These are phyloP conservation scores for Poeciliopsis presidionis DNA, from an alignment of 2,797 vertebrate genomes.

Conservation along the genomic window DNA sequence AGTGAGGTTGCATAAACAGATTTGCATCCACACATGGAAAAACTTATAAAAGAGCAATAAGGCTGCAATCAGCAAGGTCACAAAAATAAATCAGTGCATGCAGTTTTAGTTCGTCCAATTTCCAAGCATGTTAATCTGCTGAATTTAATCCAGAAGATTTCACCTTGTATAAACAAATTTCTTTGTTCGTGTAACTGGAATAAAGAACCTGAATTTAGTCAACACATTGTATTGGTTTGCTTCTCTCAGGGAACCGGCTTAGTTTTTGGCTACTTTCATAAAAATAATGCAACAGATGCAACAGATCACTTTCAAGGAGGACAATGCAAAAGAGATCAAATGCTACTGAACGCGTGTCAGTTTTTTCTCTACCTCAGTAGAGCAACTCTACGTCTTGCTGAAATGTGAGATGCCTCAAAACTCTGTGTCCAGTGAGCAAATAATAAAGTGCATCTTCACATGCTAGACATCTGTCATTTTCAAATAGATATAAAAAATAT, in stretches of 20 bases:
- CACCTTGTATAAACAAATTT: background rate
- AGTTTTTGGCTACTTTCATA: background rate
- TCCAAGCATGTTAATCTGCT: background rate
- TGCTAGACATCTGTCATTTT: background rate
- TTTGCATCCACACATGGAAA: background rate
- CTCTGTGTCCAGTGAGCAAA: background rate
- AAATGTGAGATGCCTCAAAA: background rate
- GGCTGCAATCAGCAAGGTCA: constrained; percentile 15
- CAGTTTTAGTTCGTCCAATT: background rate
- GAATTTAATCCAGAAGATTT: background rate
- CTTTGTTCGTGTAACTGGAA: background rate
- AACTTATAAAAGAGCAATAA: background rate
- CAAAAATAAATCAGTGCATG: constrained; percentile 7
- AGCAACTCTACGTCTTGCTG: background rate
- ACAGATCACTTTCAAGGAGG: background rate
- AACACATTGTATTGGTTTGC: background rate
- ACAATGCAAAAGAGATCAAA: background rate
- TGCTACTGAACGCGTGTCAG: background rate
- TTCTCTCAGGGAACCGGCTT: background rate
- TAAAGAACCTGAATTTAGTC: background rate
- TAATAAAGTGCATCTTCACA: background rate
- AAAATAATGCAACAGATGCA: background rate
- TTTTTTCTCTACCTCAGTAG: background rate
- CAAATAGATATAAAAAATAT: background rate
- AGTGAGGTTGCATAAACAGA: background rate